Evolutionary conservation across 2,797 vertebrate genomes (phyloP).

Genomic region (Macropus fuliginosus): DNA sequence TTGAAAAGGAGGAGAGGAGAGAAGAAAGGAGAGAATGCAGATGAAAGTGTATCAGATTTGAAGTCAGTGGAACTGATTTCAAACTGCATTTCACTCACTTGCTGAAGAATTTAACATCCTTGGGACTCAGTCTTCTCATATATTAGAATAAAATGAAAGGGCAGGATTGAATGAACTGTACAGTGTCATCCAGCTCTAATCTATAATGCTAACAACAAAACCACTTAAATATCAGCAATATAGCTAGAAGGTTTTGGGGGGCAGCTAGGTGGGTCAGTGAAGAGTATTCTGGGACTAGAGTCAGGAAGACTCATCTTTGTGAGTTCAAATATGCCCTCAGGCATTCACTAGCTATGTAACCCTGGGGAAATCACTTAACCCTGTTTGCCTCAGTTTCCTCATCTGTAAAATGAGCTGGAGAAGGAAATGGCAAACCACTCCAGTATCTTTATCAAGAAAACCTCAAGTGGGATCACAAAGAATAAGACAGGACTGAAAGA

Average conservation of each 20-base stretch:
- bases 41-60: not conserved
- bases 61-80: not conserved
- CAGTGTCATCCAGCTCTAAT: not conserved
- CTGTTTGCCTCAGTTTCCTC: too few species aligned
- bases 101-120: not conserved
- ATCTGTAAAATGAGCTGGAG: too few species aligned
- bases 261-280: too few species aligned
- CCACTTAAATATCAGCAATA: not conserved
- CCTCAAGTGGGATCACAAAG: too few species aligned
- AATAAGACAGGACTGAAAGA: not conserved
- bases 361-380: too few species aligned
- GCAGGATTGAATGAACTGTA: not conserved
- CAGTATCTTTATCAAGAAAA: too few species aligned
- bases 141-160: not conserved
- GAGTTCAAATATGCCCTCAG: too few species aligned
- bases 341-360: too few species aligned
- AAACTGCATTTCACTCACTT: not conserved
- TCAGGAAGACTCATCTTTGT: too few species aligned
- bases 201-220: not conserved
- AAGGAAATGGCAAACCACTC: too few species aligned
- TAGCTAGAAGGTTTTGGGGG: not conserved
- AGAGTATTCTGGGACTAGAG: too few species aligned
- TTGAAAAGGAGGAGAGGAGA: not conserved
- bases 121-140: not conserved
- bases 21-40: not conserved